Conservation (phyloP, 1,140 invertebrate genomes). For the Adelges cooleyi region DNA sequence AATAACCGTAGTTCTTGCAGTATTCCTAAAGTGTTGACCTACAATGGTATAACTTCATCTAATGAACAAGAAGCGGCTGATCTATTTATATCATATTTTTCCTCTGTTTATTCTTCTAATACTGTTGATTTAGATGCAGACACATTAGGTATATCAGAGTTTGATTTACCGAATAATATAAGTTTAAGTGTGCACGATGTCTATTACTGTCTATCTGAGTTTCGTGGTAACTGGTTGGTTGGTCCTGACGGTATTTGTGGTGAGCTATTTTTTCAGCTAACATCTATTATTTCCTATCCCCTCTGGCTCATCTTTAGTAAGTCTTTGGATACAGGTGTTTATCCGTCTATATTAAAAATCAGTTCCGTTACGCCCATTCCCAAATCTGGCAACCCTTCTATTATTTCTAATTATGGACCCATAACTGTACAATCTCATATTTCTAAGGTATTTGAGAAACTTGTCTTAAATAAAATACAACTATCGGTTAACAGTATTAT, state of each 20-base stretch:
- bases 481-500: not conserved
- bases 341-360: not conserved
- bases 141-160: not conserved
- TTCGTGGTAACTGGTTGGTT: not conserved
- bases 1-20: not conserved
- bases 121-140: too few relatives aligned
- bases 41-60: not conserved
- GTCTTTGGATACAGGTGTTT: not conserved
- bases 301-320: not conserved
- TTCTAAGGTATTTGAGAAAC: not conserved
- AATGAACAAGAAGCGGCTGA: not conserved
- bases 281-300: not conserved
- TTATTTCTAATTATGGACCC: not conserved
- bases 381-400: not conserved
- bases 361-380: not conserved
- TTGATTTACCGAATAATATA: constrained; percentile 34
- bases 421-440: not conserved
- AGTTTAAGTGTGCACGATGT: not conserved
- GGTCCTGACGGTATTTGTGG: not conserved
- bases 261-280: not conserved
- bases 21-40: not conserved
- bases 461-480: not conserved
- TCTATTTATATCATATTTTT: not conserved
- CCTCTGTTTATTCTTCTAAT: not conserved
- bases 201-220: not conserved